phyloP scores from a whole-genome alignment of 2,797 vertebrate genomes.

The Schizothorax lantsangensis region DNA sequence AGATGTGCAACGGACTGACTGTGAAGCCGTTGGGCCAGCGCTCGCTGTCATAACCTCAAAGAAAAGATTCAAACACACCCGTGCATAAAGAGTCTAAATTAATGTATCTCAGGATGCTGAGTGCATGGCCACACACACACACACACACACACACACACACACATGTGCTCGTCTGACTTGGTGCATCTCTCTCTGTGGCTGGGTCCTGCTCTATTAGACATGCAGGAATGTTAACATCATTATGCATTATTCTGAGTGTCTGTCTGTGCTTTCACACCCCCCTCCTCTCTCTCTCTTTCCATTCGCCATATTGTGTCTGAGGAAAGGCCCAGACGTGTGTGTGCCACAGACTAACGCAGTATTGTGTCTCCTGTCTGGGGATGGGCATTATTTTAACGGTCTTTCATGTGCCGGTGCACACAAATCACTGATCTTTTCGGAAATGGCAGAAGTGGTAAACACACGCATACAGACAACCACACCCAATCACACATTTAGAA shows the following conservation, averaged over 20 bases:
- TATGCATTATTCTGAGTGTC: constrained; percentile 90
- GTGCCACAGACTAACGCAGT: constrained; percentile 66
- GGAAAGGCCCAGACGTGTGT: constrained; percentile 70
- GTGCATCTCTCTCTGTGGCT: constrained; percentile 67
- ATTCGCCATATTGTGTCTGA: constrained; percentile 80
- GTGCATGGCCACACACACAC: constrained; percentile 54
- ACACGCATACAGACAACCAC: constrained; percentile 33
- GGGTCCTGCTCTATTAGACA: constrained; percentile 87
- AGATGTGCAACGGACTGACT: not conserved
- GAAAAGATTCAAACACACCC: constrained; percentile 42
- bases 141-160: constrained; percentile 58
- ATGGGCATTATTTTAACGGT: constrained; percentile 77
- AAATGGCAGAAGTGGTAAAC: constrained; percentile 62
- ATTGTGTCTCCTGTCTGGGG: constrained; percentile 64
- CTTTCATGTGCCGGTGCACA: constrained; percentile 76
- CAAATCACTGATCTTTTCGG: constrained; percentile 72
- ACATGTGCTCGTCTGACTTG: constrained; percentile 53
- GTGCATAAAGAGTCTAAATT: constrained; percentile 50
- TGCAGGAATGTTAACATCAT: constrained; percentile 94
- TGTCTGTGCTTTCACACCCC: constrained; percentile 73
- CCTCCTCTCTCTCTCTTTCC: constrained; percentile 69
- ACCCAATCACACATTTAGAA: constrained; percentile 33
- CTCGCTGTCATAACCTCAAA: constrained; percentile 12
- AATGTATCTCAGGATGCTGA: constrained; percentile 59
- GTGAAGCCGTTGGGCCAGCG: too few species aligned